Conservation (phyloP, 92 coral and sea anemone genomes). For the Galaxea fascicularis region DNA sequence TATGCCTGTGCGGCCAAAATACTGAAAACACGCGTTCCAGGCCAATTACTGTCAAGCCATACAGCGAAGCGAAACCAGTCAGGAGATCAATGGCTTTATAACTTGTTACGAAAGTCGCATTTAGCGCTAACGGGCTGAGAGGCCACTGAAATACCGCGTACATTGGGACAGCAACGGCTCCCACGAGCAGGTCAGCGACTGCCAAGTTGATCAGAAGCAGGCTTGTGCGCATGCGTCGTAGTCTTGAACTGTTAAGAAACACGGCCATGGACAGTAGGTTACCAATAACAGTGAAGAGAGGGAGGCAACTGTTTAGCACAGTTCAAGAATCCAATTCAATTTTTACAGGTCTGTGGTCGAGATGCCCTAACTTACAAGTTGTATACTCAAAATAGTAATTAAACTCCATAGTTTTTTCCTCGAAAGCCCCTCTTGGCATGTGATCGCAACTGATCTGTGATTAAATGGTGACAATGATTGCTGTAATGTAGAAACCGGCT, state of each 20-base stretch:
- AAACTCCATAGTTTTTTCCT: no score
- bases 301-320: slow-evolving; percentile 53
- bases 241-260: slow-evolving; percentile 51
- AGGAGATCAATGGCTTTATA: slow-evolving; percentile 34
- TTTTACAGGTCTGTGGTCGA: no score
- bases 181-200: slow-evolving; percentile 75
- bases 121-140: background rate
- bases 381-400: no score
- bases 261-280: slow-evolving; percentile 58
- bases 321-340: slow-evolving; percentile 14
- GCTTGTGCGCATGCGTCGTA: slow-evolving; percentile 73
- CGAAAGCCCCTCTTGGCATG: no score
- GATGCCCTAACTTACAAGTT: no score
- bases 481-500: no score
- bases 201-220: slow-evolving; percentile 63
- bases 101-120: background rate
- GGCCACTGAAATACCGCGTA: slow-evolving; percentile 61
- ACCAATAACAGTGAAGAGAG: slow-evolving; percentile 45
- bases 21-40: slow-evolving; percentile 46
- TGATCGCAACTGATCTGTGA: no score
- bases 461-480: no score
- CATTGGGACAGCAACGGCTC: slow-evolving; percentile 70
- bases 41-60: slow-evolving; percentile 35
- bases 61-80: slow-evolving; percentile 44
- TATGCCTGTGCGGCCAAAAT: slow-evolving; percentile 50